A percentile compares a stretch with the other conserved stretches of the same genome.
Conservation (phyloP, 2,888 invertebrate species). For the Acronicta alni region DNA sequence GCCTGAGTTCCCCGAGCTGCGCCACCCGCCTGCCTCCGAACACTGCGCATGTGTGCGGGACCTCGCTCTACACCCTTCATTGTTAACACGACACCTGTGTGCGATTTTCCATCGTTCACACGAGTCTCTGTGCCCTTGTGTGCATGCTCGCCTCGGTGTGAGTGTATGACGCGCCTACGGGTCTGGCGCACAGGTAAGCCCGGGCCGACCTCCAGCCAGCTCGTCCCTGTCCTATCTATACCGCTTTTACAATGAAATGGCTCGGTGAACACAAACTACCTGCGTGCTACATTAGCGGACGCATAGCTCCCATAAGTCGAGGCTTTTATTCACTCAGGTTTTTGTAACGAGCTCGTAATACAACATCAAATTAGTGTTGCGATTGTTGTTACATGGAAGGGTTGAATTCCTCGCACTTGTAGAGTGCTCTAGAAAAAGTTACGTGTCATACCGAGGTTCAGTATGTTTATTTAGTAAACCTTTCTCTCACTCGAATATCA, state of each 20-base stretch:
- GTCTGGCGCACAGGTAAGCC: constrained; percentile 85
- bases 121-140: constrained; percentile 42
- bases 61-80: constrained; percentile 60
- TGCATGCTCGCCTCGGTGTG: constrained; percentile 61
- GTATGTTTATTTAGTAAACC: constrained; percentile 68
- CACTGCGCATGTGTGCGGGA: constrained; percentile 54
- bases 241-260: constrained; percentile 81
- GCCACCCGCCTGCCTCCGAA: constrained; percentile 58
- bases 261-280: constrained; percentile 80
- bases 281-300: constrained; percentile 78
- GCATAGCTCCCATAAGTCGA: constrained; percentile 61
- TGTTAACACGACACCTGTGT: constrained; percentile 53
- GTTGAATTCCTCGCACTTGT: constrained; percentile 60
- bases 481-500: constrained; percentile 53
- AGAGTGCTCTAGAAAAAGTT: constrained; percentile 61
- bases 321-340: constrained; percentile 58
- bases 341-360: constrained; percentile 45
- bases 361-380: constrained; percentile 39
- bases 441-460: constrained; percentile 57
- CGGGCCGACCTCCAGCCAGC: constrained; percentile 81
- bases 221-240: constrained; percentile 78
- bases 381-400: constrained; percentile 53
- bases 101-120: constrained; percentile 43
- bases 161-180: constrained; percentile 79
- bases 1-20: constrained; percentile 70